phyloP scores from a whole-genome alignment of 2,797 vertebrate species.

The Valencia hispanica region DNA sequence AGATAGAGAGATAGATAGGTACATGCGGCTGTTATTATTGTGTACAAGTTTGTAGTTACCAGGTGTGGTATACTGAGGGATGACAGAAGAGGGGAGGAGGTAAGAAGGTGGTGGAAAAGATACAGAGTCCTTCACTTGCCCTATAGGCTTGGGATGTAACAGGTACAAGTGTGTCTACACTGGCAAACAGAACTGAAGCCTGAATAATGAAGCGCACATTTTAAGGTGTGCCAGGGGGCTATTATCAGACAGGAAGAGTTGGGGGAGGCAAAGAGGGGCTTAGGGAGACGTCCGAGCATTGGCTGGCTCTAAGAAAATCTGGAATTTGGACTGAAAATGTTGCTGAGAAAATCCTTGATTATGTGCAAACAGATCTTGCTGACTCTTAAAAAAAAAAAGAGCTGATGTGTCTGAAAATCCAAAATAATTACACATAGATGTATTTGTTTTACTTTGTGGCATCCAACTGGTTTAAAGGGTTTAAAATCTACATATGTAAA shows the following conservation, averaged over 20 bases:
- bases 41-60: conserved; percentile 83
- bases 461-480: not conserved
- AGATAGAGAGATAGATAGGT: conserved; percentile 84
- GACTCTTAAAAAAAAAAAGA: not conserved
- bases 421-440: not conserved
- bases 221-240: conserved; percentile 52
- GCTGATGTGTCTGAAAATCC: not conserved
- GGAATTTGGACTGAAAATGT: conserved; percentile 36
- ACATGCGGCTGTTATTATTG: conserved; percentile 82
- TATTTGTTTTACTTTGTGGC: not conserved
- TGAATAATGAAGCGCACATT: conserved; percentile 63
- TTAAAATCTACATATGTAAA: not conserved
- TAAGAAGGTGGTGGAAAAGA: conserved; percentile 38
- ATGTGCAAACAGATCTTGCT: conserved; percentile 35
- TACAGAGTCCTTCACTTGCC: conserved; percentile 63
- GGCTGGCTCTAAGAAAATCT: conserved; percentile 37
- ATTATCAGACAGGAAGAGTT: conserved; percentile 63
- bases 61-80: conserved; percentile 67
- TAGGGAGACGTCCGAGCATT: conserved; percentile 50
- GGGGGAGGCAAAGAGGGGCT: conserved; percentile 38
- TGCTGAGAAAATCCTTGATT: conserved; percentile 47
- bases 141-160: conserved; percentile 48
- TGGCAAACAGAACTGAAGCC: conserved; percentile 40
- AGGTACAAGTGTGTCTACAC: conserved; percentile 53
- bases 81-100: conserved; percentile 30